Evolutionary conservation across 2,113 vertebrate genomes (phyloP), one percentile per base, ranked within the genome.

Genomic region (Gnathonemus echidnorhynchus): DNA sequence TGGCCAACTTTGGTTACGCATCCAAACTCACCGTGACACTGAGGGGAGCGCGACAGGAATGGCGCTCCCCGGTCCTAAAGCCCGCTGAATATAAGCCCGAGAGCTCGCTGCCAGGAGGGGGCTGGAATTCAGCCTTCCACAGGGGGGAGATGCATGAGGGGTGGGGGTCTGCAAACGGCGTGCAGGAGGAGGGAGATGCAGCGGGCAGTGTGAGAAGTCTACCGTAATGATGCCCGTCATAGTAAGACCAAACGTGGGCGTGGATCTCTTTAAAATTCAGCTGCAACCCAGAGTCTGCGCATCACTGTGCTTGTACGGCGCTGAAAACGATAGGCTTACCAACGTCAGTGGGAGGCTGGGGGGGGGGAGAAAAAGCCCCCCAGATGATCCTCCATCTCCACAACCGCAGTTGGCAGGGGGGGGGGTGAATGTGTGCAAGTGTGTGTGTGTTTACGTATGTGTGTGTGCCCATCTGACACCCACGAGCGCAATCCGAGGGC

Each of bases 311-410:
- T 95, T 95, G 94, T 93, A 95, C 95, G 94, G 95, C 95, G 92
- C 95, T 95, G 96, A 95, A 96, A 96, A 96, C 95, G 94, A 96
- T 94, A 95, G 94, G 94, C 95, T 95, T 92, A 94, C 95, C 94
- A 93, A 95, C 90, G 93, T 95, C 95, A 95, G 95, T 95, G 94
- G 95, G 95, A 96, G 95, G 95, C 92, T 94, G 94, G 91, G 45
- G 90, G 21, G n/a, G 35, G 46, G 45, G n/a, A 15, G 31, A 86
- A 87, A 89, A 50, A 90, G 70, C 88, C 80, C 89, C 94, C 93
- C 94, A 95, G 94, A 95, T 92, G 87, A 92, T 94, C 94, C 93
- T 93, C 88, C 93, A 89, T 94, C 74, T 88, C 92, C 90, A 89
- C 92, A 93, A 93, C 92, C 49, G 27, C 58, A 46, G 39, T 24